Percentiles rank a stretch among this genome's conserved stretches.
Conservation (phyloP, 2,797 vertebrate species). For the Protonibea diacanthus region DNA sequence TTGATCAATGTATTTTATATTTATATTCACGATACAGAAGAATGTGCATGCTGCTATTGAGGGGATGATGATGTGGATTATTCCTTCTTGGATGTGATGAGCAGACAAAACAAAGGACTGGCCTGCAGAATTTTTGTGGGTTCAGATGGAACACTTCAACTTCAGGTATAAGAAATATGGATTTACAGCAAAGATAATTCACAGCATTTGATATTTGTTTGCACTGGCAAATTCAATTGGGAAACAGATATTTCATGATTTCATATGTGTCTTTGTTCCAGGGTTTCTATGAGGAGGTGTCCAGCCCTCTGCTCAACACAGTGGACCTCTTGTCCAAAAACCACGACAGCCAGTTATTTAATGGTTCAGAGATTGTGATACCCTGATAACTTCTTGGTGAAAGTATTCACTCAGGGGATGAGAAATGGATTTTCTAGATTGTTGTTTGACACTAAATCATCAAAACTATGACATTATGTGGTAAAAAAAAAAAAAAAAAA, state of each 20-base stretch:
- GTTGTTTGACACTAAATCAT: too few relatives aligned
- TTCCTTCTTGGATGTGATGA: slow-evolving; percentile 90
- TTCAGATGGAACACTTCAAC: slow-evolving; percentile 90
- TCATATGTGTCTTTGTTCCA: slow-evolving; percentile 50
- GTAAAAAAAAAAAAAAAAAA: too few relatives aligned
- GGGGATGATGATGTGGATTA: slow-evolving; percentile 86
- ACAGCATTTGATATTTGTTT: neutral
- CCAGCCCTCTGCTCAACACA: slow-evolving; percentile 86
- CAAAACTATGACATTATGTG: too few relatives aligned
- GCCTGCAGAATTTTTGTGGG: slow-evolving; percentile 90
- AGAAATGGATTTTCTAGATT: slow-evolving; percentile 41
- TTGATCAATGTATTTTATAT: too few relatives aligned
- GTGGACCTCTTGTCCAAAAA: slow-evolving; percentile 83
- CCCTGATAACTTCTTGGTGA: slow-evolving; percentile 78
- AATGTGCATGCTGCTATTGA: slow-evolving; percentile 80
- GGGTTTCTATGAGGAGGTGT: slow-evolving; percentile 92
- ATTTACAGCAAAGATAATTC: neutral
- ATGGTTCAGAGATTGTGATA: slow-evolving; percentile 91
- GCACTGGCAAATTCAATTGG: neutral
- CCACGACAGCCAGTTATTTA: slow-evolving; percentile 86
- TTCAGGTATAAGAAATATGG: slow-evolving; percentile 83
- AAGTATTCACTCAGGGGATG: slow-evolving; percentile 86
- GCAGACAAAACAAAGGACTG: slow-evolving; percentile 87
- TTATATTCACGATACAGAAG: slow-evolving; percentile 77
- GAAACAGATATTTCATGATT: neutral